Conservation (phyloP, 1,140 invertebrate species). For the Ditylenchus dipsaci region DNA sequence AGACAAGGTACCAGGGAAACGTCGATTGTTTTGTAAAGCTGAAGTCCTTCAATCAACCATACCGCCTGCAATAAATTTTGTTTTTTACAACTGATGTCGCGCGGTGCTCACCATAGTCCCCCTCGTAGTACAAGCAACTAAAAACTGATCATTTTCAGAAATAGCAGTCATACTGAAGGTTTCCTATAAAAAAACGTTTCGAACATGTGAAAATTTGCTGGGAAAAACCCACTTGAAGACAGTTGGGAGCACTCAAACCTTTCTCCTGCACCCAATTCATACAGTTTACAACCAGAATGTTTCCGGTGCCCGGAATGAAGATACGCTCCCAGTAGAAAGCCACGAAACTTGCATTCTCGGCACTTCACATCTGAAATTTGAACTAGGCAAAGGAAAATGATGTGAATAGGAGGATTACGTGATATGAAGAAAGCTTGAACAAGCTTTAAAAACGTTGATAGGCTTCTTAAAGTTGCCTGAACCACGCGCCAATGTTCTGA, state of each 20-base stretch:
- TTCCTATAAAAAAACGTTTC: neutral
- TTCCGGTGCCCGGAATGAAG: neutral
- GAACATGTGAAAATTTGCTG: too few species aligned
- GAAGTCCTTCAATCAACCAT: neutral
- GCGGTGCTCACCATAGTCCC: too few species aligned
- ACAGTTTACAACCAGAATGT: neutral
- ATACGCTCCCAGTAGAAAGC: neutral
- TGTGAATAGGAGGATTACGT: neutral
- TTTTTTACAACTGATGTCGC: too few species aligned
- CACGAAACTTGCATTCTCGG: slow-evolving; percentile 1
- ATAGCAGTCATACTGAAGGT: slow-evolving; percentile 8
- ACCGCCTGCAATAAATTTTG: too few species aligned
- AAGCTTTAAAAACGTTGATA: neutral
- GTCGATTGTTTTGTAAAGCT: neutral
- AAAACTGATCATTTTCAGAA: slow-evolving; percentile 6
- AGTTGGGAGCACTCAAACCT: neutral
- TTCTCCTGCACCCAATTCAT: neutral
- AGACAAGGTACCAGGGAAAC: neutral
- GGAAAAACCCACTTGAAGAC: neutral
- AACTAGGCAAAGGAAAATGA: neutral
- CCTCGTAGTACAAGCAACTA: neutral
- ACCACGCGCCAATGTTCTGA: neutral
- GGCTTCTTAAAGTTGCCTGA: neutral
- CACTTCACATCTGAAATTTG: neutral
- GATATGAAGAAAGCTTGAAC: neutral